Percentiles rank a stretch among this genome's conserved stretches.
phyloP scores from a whole-genome alignment of 2,113 vertebrate species.

The Brienomyrus longianalis region DNA sequence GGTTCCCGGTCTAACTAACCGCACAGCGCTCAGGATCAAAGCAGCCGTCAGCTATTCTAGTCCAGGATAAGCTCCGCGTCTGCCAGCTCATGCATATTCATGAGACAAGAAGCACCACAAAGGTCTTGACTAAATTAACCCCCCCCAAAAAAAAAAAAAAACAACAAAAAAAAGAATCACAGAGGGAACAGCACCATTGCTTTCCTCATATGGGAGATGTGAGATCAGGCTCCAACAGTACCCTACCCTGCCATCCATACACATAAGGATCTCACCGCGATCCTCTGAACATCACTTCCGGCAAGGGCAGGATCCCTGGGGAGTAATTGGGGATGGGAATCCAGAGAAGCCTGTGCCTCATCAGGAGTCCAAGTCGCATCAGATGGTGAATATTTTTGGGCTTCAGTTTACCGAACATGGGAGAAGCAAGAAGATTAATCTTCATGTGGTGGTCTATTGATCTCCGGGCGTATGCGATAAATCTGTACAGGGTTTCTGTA shows the following conservation, averaged over 20 bases:
- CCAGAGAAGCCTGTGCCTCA: background rate
- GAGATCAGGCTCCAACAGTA: background rate
- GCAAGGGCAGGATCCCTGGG: background rate
- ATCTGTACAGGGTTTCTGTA: background rate
- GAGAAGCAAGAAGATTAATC: background rate
- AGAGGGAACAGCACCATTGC: background rate
- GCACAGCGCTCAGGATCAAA: background rate
- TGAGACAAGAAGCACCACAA: background rate
- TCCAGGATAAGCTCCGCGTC: slow-evolving; percentile 1
- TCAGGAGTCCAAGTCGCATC: background rate
- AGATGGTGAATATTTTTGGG: background rate
- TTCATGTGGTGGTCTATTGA: slow-evolving; percentile 9
- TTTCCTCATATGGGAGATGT: background rate
- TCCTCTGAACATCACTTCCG: background rate
- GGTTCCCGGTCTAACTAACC: background rate
- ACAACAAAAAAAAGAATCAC: background rate
- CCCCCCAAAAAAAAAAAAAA: background rate
- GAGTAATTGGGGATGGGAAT: background rate
- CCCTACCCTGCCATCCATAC: background rate
- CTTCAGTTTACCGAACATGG: background rate
- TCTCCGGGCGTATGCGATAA: background rate
- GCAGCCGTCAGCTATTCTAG: slow-evolving; percentile 57
- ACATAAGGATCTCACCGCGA: background rate
- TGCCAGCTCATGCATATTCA: background rate
- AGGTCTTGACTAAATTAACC: background rate